Evolutionary conservation across 2,113 vertebrate species (phyloP).

Genomic region (Craseonycteris thonglongyai): DNA sequence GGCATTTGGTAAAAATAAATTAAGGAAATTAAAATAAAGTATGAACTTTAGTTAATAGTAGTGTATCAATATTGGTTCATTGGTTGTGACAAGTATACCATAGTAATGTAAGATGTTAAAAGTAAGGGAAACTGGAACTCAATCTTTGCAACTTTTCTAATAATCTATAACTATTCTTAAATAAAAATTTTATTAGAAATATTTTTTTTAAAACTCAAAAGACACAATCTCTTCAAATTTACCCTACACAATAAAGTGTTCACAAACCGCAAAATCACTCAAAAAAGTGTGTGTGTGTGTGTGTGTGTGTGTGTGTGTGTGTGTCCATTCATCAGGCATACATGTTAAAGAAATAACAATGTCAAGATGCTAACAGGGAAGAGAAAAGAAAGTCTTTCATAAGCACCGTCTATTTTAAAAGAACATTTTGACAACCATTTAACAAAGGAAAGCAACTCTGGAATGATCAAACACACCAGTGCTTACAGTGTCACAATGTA

Average conservation of each 20-base stretch:
- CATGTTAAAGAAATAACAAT: not conserved
- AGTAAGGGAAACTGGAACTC: not conserved
- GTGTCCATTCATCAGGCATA: not conserved
- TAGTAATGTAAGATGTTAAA: not conserved
- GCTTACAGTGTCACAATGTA: not conserved
- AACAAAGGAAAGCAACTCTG: not conserved
- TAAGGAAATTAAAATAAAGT: not conserved
- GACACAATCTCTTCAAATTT: not conserved
- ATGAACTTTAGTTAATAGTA: not conserved
- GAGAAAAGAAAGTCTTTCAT: not conserved
- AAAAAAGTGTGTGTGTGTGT: too few species aligned
- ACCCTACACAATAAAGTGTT: not conserved
- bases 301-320: fast-evolving
- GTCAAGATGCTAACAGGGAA: not conserved
- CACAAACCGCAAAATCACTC: not conserved
- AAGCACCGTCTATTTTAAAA: not conserved
- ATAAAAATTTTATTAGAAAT: not conserved
- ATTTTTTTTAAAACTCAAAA: not conserved
- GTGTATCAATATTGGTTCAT: not conserved
- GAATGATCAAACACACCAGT: not conserved
- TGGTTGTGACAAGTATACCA: not conserved
- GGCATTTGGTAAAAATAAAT: not conserved
- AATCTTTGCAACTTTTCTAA: not conserved
- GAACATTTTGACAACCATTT: not conserved
- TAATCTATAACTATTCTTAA: not conserved